These are phyloP conservation scores for Ischnura elegans DNA, from an alignment of 2,888 invertebrate species.

Conservation along the genomic window DNA sequence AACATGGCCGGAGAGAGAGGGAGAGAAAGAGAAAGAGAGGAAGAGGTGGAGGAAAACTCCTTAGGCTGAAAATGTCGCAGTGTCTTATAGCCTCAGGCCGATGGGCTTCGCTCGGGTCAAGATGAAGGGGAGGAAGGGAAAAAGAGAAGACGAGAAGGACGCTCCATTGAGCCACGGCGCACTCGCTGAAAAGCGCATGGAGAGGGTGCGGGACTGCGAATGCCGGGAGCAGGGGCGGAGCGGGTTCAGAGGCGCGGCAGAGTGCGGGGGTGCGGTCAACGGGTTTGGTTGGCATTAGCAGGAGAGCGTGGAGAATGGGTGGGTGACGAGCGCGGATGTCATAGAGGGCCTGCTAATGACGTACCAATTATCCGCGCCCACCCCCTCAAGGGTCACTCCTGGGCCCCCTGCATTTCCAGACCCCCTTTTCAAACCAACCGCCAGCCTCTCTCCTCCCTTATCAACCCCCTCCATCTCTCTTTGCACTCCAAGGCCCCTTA, in stretches of 20 bases:
- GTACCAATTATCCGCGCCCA: slow-evolving; percentile 46
- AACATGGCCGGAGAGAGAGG: neutral
- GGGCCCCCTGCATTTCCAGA: neutral
- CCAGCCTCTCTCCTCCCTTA: neutral
- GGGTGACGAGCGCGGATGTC: neutral
- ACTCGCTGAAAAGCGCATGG: slow-evolving; percentile 15
- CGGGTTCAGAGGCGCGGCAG: neutral
- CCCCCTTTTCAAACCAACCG: neutral
- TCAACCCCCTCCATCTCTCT: neutral
- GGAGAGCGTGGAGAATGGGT: neutral
- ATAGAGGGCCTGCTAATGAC: slow-evolving; percentile 22
- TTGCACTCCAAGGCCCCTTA: neutral
- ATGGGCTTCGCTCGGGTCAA: neutral
- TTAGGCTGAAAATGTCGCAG: neutral
- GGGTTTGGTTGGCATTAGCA: no score
- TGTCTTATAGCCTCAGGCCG: no score
- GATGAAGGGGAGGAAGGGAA: neutral
- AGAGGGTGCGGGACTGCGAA: neutral
- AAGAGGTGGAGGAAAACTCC: neutral
- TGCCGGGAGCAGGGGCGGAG: no score
- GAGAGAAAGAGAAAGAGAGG: neutral
- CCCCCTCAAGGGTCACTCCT: slow-evolving; percentile 18
- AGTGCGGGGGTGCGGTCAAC: neutral
- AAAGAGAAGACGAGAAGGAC: neutral
- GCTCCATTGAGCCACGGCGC: slow-evolving; percentile 5